Evolutionary conservation across 2,888 invertebrate species (phyloP), one percentile per base, ranked within the genome.

Genomic region (Drosophila conformis): DNA sequence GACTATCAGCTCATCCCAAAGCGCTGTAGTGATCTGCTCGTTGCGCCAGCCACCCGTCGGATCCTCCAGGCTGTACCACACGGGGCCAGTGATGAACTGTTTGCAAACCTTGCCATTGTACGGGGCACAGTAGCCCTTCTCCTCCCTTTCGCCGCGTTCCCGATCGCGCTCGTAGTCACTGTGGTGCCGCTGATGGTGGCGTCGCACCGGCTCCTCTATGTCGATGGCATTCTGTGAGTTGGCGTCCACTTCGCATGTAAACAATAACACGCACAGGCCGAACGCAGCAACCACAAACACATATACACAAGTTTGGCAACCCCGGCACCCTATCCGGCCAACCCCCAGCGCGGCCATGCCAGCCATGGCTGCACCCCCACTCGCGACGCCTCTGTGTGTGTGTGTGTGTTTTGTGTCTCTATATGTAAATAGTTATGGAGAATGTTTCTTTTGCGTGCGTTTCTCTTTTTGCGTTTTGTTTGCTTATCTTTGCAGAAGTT

Each of bases 1-100:
- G 13, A 95, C 94, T 90, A 98, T 96, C 93, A 98, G 94, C 94
- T 98, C 98, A 80, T 96, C 96, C 97, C 97, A 98, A 31, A 98
- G 94, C 54, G 96, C 96, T 10, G 95, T 94, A 1, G 97, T 96
- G 66, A 98, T 97, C 91, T 96, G 95, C 92, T 98, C 98, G 93
- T 98, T 98, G 87, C 96, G 95, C 94, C 96, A 95, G 46, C 96
- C 96, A 18, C 95, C 95, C 21, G 91, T 90, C 4, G 92, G 90
- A 83, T 94, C 93, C 63, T 95, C 95, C 78, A 95, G 94, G 89
- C 96, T 96, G 92, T 96, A 97, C 96, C 96, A 97, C 58, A 97
- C 96, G 67, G 95, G 95, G 25, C 95, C 95, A 59, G 94, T 95
- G 21, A 93, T 91, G 92, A 95, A 95, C 78, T 95, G 94, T 92